Conservation (phyloP, 2,113 vertebrate genomes). For the Coptodon rendalli region DNA sequence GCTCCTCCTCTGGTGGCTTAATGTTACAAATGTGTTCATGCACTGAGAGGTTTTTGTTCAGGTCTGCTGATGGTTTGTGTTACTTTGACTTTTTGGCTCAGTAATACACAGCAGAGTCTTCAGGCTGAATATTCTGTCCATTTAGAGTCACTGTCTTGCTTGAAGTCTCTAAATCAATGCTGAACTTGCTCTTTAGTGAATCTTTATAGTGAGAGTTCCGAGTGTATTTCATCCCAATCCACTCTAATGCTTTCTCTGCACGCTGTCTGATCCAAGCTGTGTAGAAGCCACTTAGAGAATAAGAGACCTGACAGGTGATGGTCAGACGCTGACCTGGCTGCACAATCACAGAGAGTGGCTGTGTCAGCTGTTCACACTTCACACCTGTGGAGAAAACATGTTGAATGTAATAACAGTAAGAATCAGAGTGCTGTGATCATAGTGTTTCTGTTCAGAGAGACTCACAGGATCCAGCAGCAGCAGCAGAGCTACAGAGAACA, state of each 20-base stretch:
- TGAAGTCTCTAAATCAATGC: neutral
- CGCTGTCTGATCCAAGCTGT: neutral
- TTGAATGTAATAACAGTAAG: rapidly evolving
- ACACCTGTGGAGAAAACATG: neutral
- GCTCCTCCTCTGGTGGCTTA: neutral
- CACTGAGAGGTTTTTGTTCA: neutral
- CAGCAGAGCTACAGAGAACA: too few species aligned
- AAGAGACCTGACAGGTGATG: rapidly evolving
- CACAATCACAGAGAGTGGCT: rapidly evolving
- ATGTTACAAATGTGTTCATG: neutral
- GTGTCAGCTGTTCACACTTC: neutral
- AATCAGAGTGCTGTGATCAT: rapidly evolving
- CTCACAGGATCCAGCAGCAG: neutral
- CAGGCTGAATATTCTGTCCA: rapidly evolving
- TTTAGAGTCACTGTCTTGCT: neutral
- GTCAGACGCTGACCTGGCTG: rapidly evolving
- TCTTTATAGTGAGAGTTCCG: neutral
- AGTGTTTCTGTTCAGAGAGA: neutral
- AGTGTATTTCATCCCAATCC: neutral
- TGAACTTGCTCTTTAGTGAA: neutral
- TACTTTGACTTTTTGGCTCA: rapidly evolving
- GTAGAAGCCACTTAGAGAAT: neutral
- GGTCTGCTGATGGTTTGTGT: rapidly evolving
- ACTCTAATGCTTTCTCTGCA: neutral
- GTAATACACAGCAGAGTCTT: neutral